These are phyloP conservation scores for Apocrypta bakeri DNA, from an alignment of 1,140 invertebrate species.

Conservation along the genomic window DNA sequence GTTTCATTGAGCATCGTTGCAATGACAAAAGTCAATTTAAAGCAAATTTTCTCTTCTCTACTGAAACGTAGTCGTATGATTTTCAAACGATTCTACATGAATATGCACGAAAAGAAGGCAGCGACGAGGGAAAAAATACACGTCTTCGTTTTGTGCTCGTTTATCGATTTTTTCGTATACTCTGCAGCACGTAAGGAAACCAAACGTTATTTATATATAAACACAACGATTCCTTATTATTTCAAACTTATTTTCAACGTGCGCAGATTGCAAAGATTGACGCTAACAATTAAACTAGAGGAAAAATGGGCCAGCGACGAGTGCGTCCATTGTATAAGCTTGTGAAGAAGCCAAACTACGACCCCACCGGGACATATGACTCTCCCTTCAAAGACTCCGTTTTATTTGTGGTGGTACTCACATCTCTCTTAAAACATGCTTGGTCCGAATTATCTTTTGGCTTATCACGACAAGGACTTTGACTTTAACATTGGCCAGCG, in stretches of 20 bases:
- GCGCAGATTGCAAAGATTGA: too few species aligned
- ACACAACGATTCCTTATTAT: too few species aligned
- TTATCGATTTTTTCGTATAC: too few species aligned
- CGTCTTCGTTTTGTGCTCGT: too few species aligned
- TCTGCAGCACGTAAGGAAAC: too few species aligned
- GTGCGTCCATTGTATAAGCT: not conserved
- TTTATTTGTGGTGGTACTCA: not conserved
- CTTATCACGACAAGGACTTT: not conserved
- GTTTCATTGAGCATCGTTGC: too few species aligned
- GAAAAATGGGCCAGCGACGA: not conserved
- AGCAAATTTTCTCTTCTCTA: not conserved
- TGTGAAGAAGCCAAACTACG: not conserved
- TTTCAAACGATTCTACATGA: not conserved
- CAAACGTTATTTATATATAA: too few species aligned
- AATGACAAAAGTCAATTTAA: not conserved
- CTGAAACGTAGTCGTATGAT: not conserved
- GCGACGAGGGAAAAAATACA: not conserved
- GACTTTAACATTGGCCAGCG: not conserved
- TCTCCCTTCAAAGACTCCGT: not conserved
- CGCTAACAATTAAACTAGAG: not conserved
- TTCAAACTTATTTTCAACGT: too few species aligned
- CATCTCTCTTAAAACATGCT: not conserved
- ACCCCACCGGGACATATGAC: not conserved
- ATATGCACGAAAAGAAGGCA: not conserved
- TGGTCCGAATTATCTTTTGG: not conserved